Percentiles rank a stretch among this genome's conserved stretches.
Conservation (phyloP, 2,113 vertebrate species). For the Neoarius graeffei region DNA sequence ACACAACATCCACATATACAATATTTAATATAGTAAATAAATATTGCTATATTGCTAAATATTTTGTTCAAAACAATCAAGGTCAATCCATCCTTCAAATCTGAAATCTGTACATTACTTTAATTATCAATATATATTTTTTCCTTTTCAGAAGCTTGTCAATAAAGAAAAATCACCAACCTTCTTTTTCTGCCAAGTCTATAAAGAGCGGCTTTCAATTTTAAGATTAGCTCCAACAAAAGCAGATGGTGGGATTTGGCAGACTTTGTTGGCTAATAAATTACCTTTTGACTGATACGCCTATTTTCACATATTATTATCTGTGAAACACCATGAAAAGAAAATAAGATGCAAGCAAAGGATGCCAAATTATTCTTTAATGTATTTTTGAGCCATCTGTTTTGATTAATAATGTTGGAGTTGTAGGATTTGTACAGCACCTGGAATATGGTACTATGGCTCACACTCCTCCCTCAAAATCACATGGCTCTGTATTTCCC, state of each 20-base stretch:
- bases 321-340: constrained; percentile 58
- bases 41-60: neutral
- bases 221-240: constrained; percentile 47
- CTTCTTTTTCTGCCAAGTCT: constrained; percentile 27
- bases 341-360: constrained; percentile 52
- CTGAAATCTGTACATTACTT: neutral
- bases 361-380: constrained; percentile 62
- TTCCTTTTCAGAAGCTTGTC: neutral
- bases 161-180: constrained; percentile 12
- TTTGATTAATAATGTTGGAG: constrained; percentile 49
- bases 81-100: neutral
- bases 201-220: constrained; percentile 41
- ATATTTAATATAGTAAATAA: too few relatives aligned
- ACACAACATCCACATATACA: too few relatives aligned
- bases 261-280: constrained; percentile 64
- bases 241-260: constrained; percentile 72
- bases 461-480: constrained; percentile 16
- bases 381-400: constrained; percentile 68
- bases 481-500: constrained; percentile 21
- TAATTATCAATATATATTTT: constrained; percentile 12
- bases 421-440: constrained; percentile 47
- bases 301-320: constrained; percentile 68
- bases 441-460: constrained; percentile 48
- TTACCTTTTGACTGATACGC: constrained; percentile 66
- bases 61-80: neutral